Conservation (phyloP, 2,113 vertebrate species). For the Todiramphus chloris region DNA sequence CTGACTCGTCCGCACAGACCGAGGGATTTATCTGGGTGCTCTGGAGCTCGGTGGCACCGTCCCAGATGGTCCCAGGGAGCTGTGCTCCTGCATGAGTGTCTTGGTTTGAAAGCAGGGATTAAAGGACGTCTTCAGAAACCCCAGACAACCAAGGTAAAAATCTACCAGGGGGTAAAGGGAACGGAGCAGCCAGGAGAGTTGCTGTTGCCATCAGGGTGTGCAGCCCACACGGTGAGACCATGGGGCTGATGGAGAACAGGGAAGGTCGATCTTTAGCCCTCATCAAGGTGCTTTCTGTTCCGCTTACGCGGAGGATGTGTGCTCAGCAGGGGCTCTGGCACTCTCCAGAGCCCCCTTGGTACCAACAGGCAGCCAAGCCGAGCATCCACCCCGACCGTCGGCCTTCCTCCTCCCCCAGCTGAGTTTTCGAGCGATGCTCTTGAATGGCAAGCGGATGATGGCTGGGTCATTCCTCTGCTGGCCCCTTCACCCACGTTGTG, state of each 20-base stretch:
- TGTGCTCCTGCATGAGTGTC: not conserved
- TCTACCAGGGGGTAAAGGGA: not conserved
- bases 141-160: not conserved
- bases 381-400: not conserved
- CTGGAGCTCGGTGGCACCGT: not conserved
- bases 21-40: rapidly evolving
- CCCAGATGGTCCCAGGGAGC: not conserved
- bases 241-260: not conserved
- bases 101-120: not conserved
- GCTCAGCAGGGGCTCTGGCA: not conserved
- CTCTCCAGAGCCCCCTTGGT: not conserved
- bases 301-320: not conserved
- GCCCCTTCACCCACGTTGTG: not conserved
- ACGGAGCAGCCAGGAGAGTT: not conserved
- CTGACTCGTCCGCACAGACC: rapidly evolving
- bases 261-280: not conserved
- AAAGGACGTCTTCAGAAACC: not conserved
- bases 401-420: not conserved
- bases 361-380: not conserved
- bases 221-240: not conserved
- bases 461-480: not conserved
- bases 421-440: not conserved
- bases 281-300: not conserved
- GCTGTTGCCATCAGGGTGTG: not conserved
- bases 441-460: not conserved